These are phyloP conservation scores for Neotoxoptera formosana DNA, from an alignment of 1,140 invertebrate species.

Conservation along the genomic window DNA sequence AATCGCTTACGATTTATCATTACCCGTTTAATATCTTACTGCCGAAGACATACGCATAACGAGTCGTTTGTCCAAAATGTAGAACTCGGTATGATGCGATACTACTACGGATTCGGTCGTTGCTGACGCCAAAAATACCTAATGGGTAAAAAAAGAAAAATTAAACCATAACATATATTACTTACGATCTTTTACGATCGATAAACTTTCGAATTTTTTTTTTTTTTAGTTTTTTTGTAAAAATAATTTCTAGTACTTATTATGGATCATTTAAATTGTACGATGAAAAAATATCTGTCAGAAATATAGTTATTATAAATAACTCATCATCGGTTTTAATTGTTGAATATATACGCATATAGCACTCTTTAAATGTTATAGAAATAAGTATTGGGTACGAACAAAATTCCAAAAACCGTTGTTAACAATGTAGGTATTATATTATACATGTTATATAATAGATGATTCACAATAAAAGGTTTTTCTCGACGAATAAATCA, in stretches of 20 bases:
- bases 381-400: background rate
- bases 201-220: background rate
- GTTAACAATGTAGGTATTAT: background rate
- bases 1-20: background rate
- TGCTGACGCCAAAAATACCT: background rate
- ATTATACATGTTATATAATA: too few relatives aligned
- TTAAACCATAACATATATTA: too few relatives aligned
- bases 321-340: background rate
- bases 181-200: background rate
- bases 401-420: background rate
- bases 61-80: background rate
- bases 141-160: too few relatives aligned
- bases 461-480: background rate
- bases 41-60: background rate
- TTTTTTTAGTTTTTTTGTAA: background rate
- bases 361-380: background rate
- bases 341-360: too few relatives aligned
- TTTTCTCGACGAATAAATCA: constrained; percentile 23
- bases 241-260: too few relatives aligned
- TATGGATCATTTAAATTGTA: background rate
- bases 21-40: background rate
- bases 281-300: background rate
- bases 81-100: background rate
- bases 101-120: background rate
- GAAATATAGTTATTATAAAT: background rate